Conservation (phyloP, 2,113 vertebrate genomes). For the Aldabrachelys gigantea region DNA sequence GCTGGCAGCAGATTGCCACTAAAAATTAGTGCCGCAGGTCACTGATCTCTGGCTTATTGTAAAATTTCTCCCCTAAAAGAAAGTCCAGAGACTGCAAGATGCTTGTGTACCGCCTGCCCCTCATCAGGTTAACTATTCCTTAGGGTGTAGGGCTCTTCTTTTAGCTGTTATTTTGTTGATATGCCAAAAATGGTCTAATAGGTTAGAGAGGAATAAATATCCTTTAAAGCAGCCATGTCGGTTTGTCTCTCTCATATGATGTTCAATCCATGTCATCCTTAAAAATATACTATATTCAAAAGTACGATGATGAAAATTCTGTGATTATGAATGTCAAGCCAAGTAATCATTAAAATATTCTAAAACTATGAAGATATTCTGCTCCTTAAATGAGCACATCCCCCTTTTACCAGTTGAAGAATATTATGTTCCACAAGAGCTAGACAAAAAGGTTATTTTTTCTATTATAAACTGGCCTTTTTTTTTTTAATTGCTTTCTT, state of each 20-base stretch:
- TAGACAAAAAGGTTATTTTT: background rate
- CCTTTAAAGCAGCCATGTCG: background rate
- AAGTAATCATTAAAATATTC: background rate
- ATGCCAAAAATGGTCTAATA: background rate
- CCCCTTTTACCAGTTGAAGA: background rate
- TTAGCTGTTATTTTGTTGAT: background rate
- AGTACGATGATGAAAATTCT: background rate
- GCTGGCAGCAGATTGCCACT: too few species aligned
- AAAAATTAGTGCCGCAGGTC: too few species aligned
- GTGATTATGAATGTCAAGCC: background rate
- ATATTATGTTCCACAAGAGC: background rate
- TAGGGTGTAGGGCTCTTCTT: background rate
- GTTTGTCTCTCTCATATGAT: background rate
- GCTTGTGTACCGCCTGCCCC: background rate
- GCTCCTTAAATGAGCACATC: background rate
- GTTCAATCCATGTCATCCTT: background rate
- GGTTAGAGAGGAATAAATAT: background rate
- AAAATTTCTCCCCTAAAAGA: background rate
- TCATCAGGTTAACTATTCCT: background rate
- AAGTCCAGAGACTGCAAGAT: background rate
- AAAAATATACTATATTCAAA: background rate
- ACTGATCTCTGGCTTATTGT: background rate
- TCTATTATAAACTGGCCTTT: background rate
- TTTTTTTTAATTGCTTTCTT: background rate
- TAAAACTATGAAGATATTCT: background rate